phyloP scores from a whole-genome alignment of 1,140 invertebrate species.

The Ooceraea biroi region DNA sequence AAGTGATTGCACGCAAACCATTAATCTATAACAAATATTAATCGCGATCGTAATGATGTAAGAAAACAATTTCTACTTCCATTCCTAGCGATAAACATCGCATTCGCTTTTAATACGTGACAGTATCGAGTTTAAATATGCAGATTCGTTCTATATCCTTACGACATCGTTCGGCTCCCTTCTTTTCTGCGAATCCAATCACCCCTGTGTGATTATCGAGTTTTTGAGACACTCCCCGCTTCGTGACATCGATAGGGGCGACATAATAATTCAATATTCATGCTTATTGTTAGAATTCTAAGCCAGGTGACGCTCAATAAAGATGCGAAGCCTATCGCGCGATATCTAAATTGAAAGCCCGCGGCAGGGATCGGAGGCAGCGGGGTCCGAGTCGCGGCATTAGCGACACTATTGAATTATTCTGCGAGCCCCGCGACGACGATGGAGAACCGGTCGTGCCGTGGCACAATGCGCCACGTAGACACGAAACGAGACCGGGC shows the following conservation, averaged over 20 bases:
- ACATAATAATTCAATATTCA: slow-evolving; percentile 19
- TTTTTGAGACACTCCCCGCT: background rate
- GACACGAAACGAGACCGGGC: slow-evolving; percentile 46
- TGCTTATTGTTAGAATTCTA: background rate
- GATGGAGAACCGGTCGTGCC: slow-evolving; percentile 40
- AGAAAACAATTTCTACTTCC: background rate
- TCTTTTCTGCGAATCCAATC: background rate
- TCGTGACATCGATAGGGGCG: background rate
- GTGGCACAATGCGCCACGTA: slow-evolving; percentile 58
- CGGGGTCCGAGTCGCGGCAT: slow-evolving; percentile 32
- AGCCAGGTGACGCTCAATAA: background rate
- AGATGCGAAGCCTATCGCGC: slow-evolving; percentile 27
- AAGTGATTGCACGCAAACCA: background rate
- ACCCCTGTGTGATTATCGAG: background rate
- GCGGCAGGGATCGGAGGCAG: background rate
- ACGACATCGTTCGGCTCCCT: background rate
- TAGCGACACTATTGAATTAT: slow-evolving; percentile 58
- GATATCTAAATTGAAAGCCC: slow-evolving; percentile 53
- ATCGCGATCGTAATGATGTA: background rate
- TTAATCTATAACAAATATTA: background rate
- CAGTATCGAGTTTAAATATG: slow-evolving; percentile 10
- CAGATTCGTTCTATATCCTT: background rate
- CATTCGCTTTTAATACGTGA: background rate
- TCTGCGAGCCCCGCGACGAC: slow-evolving; percentile 33
- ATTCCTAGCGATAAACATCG: background rate